phyloP scores from a whole-genome alignment of 2,797 vertebrate species.

The Poecilia velifera region DNA sequence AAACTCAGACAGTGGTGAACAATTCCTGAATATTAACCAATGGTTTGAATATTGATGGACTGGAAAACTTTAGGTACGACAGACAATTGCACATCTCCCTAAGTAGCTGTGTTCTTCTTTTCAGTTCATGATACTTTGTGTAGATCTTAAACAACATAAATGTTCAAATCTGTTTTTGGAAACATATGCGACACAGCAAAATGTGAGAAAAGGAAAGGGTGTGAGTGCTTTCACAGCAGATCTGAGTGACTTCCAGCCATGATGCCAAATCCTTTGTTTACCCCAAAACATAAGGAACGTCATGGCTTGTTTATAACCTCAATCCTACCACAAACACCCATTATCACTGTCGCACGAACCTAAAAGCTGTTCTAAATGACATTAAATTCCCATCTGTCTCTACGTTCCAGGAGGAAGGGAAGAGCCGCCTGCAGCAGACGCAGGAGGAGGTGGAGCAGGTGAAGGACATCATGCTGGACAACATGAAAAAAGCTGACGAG shows the following conservation, averaged over 20 bases:
- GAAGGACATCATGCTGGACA: constrained; percentile 81
- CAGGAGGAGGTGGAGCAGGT: constrained; percentile 80
- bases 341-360: not conserved
- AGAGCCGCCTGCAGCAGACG: constrained; percentile 71
- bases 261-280: not conserved
- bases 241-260: not conserved
- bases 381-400: not conserved
- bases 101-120: not conserved
- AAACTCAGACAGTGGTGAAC: too few relatives aligned
- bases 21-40: not conserved
- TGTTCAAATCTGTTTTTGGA: not conserved
- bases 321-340: not conserved
- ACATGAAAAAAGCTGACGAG: constrained; percentile 78
- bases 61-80: not conserved
- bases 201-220: not conserved
- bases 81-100: not conserved
- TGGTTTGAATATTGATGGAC: not conserved
- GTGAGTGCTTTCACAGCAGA: not conserved
- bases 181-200: not conserved
- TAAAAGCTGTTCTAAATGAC: not conserved
- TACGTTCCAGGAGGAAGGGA: constrained; percentile 75
- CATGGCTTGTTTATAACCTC: not conserved
- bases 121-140: not conserved
- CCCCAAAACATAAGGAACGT: not conserved
- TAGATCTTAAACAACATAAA: not conserved